These are phyloP conservation scores for Globodera rostochiensis DNA, from an alignment of 1,140 invertebrate genomes.

Conservation along the genomic window DNA sequence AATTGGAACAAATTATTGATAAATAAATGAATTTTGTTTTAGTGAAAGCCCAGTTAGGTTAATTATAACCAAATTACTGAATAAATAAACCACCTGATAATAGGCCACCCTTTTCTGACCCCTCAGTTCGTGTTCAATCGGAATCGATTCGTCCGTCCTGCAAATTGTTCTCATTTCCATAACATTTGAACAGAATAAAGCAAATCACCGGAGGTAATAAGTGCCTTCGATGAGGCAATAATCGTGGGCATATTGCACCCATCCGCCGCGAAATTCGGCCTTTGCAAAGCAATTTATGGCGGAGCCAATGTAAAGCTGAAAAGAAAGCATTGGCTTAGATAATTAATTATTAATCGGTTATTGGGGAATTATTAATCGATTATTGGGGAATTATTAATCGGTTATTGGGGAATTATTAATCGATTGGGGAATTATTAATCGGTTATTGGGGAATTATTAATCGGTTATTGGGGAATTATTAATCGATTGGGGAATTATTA, in stretches of 20 bases:
- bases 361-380: no score
- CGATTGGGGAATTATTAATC: no score
- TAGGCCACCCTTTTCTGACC: slow-evolving; percentile 49
- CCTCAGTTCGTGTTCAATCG: slow-evolving; percentile 43
- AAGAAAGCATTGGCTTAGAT: no score
- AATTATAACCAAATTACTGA: neutral
- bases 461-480: no score
- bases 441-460: no score
- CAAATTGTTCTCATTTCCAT: slow-evolving; percentile 1
- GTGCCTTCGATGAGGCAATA: slow-evolving; percentile 54
- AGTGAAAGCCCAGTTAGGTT: no score
- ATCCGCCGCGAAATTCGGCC: slow-evolving; percentile 52
- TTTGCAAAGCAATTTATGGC: slow-evolving; percentile 58
- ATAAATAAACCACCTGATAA: slow-evolving; percentile 41
- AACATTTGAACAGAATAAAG: neutral
- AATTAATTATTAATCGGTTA: no score
- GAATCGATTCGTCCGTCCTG: slow-evolving; percentile 53
- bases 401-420: no score
- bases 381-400: no score
- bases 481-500: no score
- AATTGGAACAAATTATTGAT: neutral
- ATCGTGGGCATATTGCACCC: slow-evolving; percentile 55
- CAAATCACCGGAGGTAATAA: slow-evolving; percentile 42
- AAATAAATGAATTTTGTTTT: neutral
- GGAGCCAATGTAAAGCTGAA: slow-evolving; percentile 52